Evolutionary conservation across 2,888 invertebrate genomes (phyloP).

Genomic region (Aethes cnicana): DNA sequence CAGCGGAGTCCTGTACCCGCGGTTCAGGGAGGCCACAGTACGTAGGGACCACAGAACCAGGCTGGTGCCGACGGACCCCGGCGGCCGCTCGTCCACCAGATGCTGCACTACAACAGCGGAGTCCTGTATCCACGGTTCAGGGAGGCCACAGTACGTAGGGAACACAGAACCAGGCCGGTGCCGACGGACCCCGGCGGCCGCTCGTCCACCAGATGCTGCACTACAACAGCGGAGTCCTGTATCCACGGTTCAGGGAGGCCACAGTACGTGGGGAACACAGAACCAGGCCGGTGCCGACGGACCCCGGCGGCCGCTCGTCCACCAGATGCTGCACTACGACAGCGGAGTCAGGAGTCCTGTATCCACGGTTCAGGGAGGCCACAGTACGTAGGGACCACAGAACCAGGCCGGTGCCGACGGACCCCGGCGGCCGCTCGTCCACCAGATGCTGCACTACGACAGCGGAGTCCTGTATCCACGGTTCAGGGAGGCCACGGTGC

Average conservation of each 20-base stretch:
- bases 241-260: too few species aligned
- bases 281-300: slow-evolving; percentile 47
- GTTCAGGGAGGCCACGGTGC: too few species aligned
- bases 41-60: slow-evolving; percentile 39
- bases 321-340: slow-evolving; percentile 57
- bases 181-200: slow-evolving; percentile 57
- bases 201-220: slow-evolving; percentile 54
- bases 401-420: slow-evolving; percentile 47
- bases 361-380: slow-evolving; percentile 56
- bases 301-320: slow-evolving; percentile 55
- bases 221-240: slow-evolving; percentile 56
- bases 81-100: slow-evolving; percentile 51
- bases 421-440: slow-evolving; percentile 51
- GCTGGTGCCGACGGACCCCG: slow-evolving; percentile 53
- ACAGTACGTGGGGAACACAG: slow-evolving; percentile 37
- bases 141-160: too few species aligned
- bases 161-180: slow-evolving; percentile 40
- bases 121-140: too few species aligned
- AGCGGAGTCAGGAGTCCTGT: slow-evolving; percentile 53
- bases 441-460: slow-evolving; percentile 57
- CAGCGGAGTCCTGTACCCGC: slow-evolving; percentile 55
- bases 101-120: slow-evolving; percentile 56
- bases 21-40: slow-evolving; percentile 56
- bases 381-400: slow-evolving; percentile 48
- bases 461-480: too few species aligned